These are phyloP conservation scores for Steinernema scapterisci DNA, from an alignment of 2,888 invertebrate species.

Conservation along the genomic window DNA sequence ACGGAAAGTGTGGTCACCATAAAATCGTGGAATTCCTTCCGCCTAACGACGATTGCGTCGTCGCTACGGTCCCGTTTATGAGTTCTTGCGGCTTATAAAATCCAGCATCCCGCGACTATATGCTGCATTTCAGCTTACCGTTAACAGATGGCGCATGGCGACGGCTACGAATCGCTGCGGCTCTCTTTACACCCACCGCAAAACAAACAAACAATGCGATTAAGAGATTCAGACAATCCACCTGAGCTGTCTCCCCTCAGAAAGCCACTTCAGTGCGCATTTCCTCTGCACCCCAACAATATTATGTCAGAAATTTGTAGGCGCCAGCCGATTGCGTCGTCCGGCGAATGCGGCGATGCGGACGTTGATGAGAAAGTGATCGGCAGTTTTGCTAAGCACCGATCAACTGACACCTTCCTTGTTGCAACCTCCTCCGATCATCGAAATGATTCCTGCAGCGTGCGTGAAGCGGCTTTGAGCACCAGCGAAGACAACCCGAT, in stretches of 20 bases:
- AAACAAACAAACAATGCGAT: constrained; percentile 27
- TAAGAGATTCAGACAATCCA: neutral
- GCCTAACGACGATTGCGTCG: neutral
- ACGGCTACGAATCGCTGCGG: neutral
- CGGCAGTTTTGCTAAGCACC: neutral
- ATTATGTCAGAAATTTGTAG: constrained; percentile 2
- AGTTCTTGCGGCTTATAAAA: neutral
- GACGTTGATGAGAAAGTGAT: neutral
- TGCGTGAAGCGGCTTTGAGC: neutral
- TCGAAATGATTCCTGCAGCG: neutral
- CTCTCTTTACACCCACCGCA: constrained; percentile 1
- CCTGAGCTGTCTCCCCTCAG: neutral
- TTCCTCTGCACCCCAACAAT: neutral
- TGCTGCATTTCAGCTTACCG: neutral
- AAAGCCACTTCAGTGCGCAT: neutral
- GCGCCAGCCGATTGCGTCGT: neutral
- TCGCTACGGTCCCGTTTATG: neutral
- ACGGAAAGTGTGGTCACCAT: neutral
- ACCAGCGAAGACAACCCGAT: neutral
- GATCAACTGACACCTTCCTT: neutral
- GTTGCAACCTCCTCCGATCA: neutral
- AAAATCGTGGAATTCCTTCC: neutral
- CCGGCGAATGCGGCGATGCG: neutral
- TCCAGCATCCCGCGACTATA: neutral
- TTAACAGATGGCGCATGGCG: constrained; percentile 15